Base-by-base conservation (phyloP, 2,113 vertebrate species). In the Falcunculus frontatus region DNA sequence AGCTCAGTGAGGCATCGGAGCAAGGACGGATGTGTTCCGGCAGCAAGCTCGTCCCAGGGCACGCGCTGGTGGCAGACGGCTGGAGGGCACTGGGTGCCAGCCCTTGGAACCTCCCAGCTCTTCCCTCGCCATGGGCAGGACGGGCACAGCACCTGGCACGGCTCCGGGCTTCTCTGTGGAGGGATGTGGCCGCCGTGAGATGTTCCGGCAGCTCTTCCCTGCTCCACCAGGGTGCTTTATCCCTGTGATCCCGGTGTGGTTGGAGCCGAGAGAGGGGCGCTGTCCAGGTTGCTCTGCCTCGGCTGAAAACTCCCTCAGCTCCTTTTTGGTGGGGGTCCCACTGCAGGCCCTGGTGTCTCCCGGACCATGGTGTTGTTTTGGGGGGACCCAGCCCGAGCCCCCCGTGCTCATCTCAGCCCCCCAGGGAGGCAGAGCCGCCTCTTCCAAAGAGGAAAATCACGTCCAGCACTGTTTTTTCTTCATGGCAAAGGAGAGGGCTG, bases 381-480 rank as follows among this genome's bases (percentile, higher is more conserved):
- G 16, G 22, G 21, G 37, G 18, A 13, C 4, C 0, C 16, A 55
- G 44, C 42, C 3, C 0, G 46, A 79, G 7, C 4, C 53, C 33
- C 57, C 74, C 4, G 0, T 5, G 50, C 37, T 53, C 1, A 0
- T 7, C 67, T 44, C 39, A 13, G 39, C 4, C 32, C 37, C 0
- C 3, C 0, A 3, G 12, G 17, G 13, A 19, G 25, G 35, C 78
- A 63, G 41, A 7, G 39, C n/a, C 1, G 1, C 39, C 52, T 50
- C 33, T 59, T 39, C 74, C 52, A 16, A 22, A 76, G 15, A 29
- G 57, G 67, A 62, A 57, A 44, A 80, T 50, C 32, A 3, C 5
- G 13, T 7, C 63, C 29, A 25, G 41, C 4, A 0, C 30, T 12
- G 63, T 3, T 5, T 26, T 92, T 65, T 33, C 50, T 0, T 0